A percentile compares a stretch with the other conserved stretches of the same genome.
Conservation (phyloP, 2,113 vertebrate species). For the Dolichallabes microphthalmus region DNA sequence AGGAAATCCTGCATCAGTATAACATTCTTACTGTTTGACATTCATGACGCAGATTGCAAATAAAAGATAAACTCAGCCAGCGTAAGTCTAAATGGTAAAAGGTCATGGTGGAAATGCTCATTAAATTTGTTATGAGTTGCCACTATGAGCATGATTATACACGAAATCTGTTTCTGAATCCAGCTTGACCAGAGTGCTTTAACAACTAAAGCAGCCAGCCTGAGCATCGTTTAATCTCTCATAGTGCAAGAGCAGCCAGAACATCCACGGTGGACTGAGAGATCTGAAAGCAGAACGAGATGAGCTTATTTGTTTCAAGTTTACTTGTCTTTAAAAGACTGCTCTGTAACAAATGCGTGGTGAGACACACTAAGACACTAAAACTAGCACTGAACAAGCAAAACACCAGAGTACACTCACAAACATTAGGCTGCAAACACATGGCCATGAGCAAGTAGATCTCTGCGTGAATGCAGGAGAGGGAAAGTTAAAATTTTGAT, state of each 20-base stretch:
- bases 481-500: constrained; percentile 30
- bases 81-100: constrained; percentile 19
- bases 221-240: neutral
- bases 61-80: constrained; percentile 23
- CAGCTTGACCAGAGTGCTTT: neutral
- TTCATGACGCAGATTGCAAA: constrained; percentile 17
- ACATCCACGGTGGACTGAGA: neutral
- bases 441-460: constrained; percentile 17
- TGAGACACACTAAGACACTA: neutral
- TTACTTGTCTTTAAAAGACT: neutral
- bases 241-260: neutral
- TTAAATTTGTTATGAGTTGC: constrained; percentile 20
- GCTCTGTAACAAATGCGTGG: neutral
- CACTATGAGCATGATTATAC: constrained; percentile 17
- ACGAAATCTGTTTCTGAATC: constrained; percentile 11
- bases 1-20: constrained; percentile 27
- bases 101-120: constrained; percentile 29
- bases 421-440: constrained; percentile 22
- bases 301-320: constrained; percentile 31
- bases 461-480: constrained; percentile 20
- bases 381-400: neutral
- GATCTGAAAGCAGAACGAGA: constrained; percentile 29
- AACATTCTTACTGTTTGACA: constrained; percentile 38
- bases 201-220: constrained; percentile 8
- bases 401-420: constrained; percentile 6